phyloP scores from a whole-genome alignment of 2,113 vertebrate species.

The Microcebus tavaratra region DNA sequence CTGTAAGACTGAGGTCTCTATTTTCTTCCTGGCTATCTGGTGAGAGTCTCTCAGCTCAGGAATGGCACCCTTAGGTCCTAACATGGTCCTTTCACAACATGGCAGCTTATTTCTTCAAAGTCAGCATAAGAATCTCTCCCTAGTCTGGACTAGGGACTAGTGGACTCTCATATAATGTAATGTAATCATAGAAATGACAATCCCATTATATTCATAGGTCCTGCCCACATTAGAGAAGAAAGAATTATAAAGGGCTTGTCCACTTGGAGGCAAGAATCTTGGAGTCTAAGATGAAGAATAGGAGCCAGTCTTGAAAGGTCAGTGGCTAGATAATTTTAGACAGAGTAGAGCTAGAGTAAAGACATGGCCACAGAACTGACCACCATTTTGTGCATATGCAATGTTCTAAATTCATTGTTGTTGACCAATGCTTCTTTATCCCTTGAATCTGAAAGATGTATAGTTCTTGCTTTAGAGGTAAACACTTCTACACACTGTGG shows the following conservation, averaged over 20 bases:
- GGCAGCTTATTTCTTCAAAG: background rate
- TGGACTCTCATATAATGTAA: background rate
- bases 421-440: background rate
- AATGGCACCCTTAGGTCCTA: background rate
- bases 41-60: background rate
- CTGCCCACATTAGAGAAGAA: background rate
- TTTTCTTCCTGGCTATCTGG: background rate
- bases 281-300: background rate
- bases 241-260: background rate
- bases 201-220: background rate
- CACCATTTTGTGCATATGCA: background rate
- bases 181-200: background rate
- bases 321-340: background rate
- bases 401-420: background rate
- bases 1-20: fast-evolving
- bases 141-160: background rate
- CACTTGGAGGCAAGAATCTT: background rate
- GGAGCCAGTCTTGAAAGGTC: background rate
- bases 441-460: background rate
- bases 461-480: background rate
- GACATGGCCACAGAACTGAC: background rate
- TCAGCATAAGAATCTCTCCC: background rate
- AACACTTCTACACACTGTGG: background rate
- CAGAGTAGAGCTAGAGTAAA: background rate
- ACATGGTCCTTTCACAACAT: background rate